Percentiles rank a stretch among this genome's conserved stretches.
These are phyloP conservation scores for Alviniconcha strummeri DNA, from an alignment of 2,888 invertebrate species.

Conservation along the genomic window DNA sequence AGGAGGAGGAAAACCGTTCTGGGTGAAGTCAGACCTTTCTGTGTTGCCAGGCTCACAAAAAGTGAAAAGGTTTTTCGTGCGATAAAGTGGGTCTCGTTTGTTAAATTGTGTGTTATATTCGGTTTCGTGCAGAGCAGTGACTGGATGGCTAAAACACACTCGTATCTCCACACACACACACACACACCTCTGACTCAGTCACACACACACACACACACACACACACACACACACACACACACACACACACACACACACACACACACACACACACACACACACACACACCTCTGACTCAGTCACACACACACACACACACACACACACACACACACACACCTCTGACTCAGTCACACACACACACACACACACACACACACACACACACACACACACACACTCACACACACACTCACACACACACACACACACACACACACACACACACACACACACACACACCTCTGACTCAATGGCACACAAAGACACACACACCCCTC, in stretches of 20 bases:
- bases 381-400: constrained; percentile 1
- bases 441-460: background rate
- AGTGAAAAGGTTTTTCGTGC: too few relatives aligned
- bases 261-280: constrained; percentile 10
- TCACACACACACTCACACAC: background rate
- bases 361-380: background rate
- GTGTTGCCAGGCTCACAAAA: too few relatives aligned
- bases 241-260: background rate
- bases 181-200: background rate
- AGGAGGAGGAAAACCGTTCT: too few relatives aligned
- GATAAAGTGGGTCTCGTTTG: too few relatives aligned
- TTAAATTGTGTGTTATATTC: too few relatives aligned
- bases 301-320: constrained; percentile 1
- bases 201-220: constrained; percentile 11
- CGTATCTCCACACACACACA: too few relatives aligned
- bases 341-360: background rate
- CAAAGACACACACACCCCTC: background rate
- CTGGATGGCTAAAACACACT: too few relatives aligned
- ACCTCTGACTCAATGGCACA: background rate
- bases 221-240: constrained; percentile 1
- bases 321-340: background rate
- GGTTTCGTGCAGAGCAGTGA: too few relatives aligned
- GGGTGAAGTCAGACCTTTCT: too few relatives aligned
- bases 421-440: background rate
- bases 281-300: background rate